Percentiles rank a stretch among this genome's conserved stretches.
phyloP scores from a whole-genome alignment of 2,888 invertebrate species.

The Hydropsyche betteni region DNA sequence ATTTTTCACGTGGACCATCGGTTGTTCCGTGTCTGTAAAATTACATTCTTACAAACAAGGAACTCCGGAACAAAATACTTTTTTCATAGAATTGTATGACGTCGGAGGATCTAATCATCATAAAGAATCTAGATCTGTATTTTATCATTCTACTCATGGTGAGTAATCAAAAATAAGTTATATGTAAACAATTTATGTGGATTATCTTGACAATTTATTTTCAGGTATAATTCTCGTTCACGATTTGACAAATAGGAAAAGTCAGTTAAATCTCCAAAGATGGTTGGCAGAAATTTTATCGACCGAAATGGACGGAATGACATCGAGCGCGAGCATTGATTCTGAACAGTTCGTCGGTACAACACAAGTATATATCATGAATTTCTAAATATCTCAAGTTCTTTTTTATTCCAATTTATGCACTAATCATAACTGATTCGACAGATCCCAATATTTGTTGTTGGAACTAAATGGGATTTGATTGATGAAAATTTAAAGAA shows the following conservation, averaged over 20 bases:
- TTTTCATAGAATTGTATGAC: conserved; percentile 96
- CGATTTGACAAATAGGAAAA: conserved; percentile 95
- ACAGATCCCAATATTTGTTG: conserved; percentile 90
- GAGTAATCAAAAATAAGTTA: conserved; percentile 47
- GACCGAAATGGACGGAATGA: conserved; percentile 68
- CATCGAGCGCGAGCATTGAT: conserved; percentile 77
- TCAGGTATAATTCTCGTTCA: conserved; percentile 92
- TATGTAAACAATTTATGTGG: conserved; percentile 10
- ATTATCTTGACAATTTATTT: conserved; percentile 51
- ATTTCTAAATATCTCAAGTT: neutral
- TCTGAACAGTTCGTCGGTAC: conserved; percentile 87
- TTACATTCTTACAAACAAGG: conserved; percentile 95
- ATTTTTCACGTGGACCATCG: conserved; percentile 81
- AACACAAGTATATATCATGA: conserved; percentile 65
- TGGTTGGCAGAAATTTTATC: conserved; percentile 93
- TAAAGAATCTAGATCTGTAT: conserved; percentile 90
- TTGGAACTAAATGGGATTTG: conserved; percentile 93
- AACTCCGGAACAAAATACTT: conserved; percentile 88
- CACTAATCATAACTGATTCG: conserved; percentile 49
- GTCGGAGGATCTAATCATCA: conserved; percentile 95
- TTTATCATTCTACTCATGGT: conserved; percentile 94
- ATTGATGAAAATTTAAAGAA: conserved; percentile 78
- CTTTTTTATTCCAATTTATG: conserved; percentile 15
- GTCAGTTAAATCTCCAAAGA: conserved; percentile 90
- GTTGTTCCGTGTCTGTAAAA: conserved; percentile 95